Evolutionary conservation across 2,113 vertebrate genomes (phyloP).

Genomic region (Xenopus laevis): DNA sequence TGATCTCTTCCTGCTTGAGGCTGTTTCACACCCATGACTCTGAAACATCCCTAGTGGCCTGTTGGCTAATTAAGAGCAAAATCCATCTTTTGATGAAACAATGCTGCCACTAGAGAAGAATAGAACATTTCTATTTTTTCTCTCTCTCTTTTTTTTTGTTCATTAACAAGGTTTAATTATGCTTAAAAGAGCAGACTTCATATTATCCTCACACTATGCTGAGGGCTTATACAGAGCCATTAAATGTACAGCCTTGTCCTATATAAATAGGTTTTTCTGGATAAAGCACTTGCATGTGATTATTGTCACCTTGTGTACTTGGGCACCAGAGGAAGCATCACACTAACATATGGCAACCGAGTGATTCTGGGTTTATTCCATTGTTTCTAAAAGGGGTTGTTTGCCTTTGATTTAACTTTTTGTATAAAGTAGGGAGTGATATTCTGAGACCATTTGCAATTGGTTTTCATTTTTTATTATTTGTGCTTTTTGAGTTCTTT

Average conservation of each 20-base stretch:
- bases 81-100: constrained; percentile 76
- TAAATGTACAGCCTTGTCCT: constrained; percentile 57
- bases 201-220: constrained; percentile 58
- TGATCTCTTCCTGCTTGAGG: constrained; percentile 65
- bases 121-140: constrained; percentile 42
- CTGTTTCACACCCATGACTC: constrained; percentile 75
- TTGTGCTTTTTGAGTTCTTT: no score
- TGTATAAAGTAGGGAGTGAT: no score
- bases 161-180: constrained; percentile 64
- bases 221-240: constrained; percentile 56
- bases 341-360: no score
- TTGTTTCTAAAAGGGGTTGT: no score
- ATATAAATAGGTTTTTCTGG: constrained; percentile 47
- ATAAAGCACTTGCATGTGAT: constrained; percentile 69
- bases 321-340: constrained; percentile 38
- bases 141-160: constrained; percentile 46
- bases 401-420: no score
- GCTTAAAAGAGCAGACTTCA: constrained; percentile 56
- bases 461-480: no score
- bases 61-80: constrained; percentile 77
- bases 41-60: constrained; percentile 69
- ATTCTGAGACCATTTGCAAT: no score
- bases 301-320: constrained; percentile 72
- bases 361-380: no score
- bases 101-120: constrained; percentile 61